A percentile compares a stretch with the other conserved stretches of the same genome.
These are phyloP conservation scores for Aepyceros melampus DNA, from an alignment of 2,113 vertebrate species.

Conservation along the genomic window DNA sequence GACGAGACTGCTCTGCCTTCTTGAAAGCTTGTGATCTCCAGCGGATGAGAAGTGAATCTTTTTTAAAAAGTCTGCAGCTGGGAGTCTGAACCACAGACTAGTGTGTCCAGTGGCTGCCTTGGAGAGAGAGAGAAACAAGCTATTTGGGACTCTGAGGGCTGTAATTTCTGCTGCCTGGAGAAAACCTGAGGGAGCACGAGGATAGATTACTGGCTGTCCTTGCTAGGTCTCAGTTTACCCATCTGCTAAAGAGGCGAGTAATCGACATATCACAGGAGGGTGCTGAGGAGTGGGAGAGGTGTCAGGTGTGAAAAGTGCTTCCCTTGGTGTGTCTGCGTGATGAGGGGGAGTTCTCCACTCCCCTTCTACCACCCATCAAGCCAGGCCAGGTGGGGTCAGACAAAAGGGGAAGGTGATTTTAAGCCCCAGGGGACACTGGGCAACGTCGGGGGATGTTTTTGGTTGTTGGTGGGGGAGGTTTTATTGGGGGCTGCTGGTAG, in stretches of 20 bases:
- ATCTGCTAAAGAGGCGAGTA: neutral
- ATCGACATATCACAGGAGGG: neutral
- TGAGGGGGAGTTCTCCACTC: neutral
- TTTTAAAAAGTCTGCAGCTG: constrained; percentile 55
- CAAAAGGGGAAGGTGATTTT: neutral
- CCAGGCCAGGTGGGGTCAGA: neutral
- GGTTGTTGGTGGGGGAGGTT: neutral
- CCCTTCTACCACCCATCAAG: neutral
- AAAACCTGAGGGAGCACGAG: neutral
- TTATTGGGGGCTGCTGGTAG: neutral
- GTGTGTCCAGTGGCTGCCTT: constrained; percentile 62
- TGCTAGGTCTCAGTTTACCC: neutral
- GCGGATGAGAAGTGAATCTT: constrained; percentile 71
- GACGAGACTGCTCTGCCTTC: constrained; percentile 65
- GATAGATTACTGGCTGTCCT: neutral
- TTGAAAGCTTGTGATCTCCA: constrained; percentile 75
- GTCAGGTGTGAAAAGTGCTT: neutral
- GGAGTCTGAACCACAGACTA: constrained; percentile 77
- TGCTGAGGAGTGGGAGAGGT: accelerated
- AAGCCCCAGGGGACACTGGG: neutral
- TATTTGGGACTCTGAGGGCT: constrained; percentile 73
- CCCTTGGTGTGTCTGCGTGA: neutral
- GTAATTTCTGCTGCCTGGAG: constrained; percentile 73
- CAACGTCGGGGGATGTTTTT: neutral
- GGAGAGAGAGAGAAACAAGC: constrained; percentile 64